A percentile compares a stretch with the other conserved stretches of the same genome.
Conservation (phyloP, 2,113 vertebrate species). For the Halichoerus grypus region DNA sequence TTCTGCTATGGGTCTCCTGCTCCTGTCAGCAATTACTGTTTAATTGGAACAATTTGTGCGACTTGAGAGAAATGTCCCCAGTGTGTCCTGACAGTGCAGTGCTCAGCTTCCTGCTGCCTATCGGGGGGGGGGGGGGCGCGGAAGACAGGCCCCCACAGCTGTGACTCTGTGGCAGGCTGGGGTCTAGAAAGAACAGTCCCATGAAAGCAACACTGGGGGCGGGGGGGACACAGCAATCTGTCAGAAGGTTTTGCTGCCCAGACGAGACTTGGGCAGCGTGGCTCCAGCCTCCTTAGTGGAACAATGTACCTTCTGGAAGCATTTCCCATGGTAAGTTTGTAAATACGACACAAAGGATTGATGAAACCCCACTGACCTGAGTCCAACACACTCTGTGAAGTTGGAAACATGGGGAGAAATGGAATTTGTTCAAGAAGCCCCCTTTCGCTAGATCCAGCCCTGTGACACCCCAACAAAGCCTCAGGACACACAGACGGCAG, state of each 20-base stretch:
- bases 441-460: not conserved
- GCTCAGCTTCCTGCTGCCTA: slow-evolving; percentile 10
- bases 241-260: slow-evolving; percentile 18
- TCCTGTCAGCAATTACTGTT: slow-evolving; percentile 51
- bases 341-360: not conserved
- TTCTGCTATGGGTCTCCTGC: slow-evolving; percentile 59
- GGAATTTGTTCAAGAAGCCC: not conserved
- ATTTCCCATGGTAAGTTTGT: not conserved
- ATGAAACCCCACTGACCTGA: not conserved
- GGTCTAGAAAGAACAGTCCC: slow-evolving; percentile 3
- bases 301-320: not conserved
- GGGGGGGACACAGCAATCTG: not conserved
- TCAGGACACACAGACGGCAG: not conserved
- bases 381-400: not conserved
- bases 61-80: slow-evolving; percentile 16
- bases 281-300: not conserved
- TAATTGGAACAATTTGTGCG: not conserved
- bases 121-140: not conserved
- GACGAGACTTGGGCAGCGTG: not conserved
- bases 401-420: not conserved
- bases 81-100: slow-evolving; percentile 43
- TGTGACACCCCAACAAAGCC: not conserved
- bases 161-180: slow-evolving; percentile 26
- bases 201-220: not conserved
- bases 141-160: not conserved